Evolutionary conservation across 1,140 invertebrate species (phyloP), one percentile per base, ranked within the genome.

Genomic region (Phortica variegata): DNA sequence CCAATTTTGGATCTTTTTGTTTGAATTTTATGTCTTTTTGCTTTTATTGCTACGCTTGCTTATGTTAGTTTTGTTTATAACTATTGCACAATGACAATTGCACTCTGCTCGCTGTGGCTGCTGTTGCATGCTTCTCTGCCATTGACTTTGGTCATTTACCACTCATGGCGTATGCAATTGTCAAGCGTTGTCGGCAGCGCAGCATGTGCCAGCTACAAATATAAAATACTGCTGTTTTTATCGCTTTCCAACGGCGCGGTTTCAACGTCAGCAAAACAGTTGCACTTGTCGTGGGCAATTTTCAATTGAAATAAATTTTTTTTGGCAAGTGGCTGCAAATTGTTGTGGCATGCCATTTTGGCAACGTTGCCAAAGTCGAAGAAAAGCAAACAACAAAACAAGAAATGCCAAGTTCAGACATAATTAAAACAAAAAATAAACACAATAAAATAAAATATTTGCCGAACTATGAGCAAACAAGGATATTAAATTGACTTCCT

Each of bases 181-280:
- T n/a, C n/a, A n/a, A n/a, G n/a, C 46, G 33, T 43, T 58, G 47
- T 52, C 39, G 60, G 48, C n/a, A n/a, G n/a, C n/a, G n/a, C n/a
- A n/a, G n/a, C n/a, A n/a, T n/a, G n/a, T n/a, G n/a, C n/a, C n/a
- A n/a, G n/a, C n/a, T 29, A 29, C 6, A 68, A 68, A 63, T 66
- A 66, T 66, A 68, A 66, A 66, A 68, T 66, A 66, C 68, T 47
- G 51, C 63, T 56, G 39, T 68, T 63, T 60, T 68, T 66, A 66
- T 66, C 63, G 63, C 63, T 66, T 66, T 60, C 37, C 33, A 34
- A 6, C 13, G 5, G 33, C 7, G 21, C n/a, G n/a, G n/a, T n/a
- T 20, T 23, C 41, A 52, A 42, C 36, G 31, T 32, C 43, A 34
- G 32, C 32, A n/a, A 33, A 4, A 32, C 15, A 32, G 36, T 12